Conservation (phyloP, 2,888 invertebrate species). For the Sphecodes monilicornis region DNA sequence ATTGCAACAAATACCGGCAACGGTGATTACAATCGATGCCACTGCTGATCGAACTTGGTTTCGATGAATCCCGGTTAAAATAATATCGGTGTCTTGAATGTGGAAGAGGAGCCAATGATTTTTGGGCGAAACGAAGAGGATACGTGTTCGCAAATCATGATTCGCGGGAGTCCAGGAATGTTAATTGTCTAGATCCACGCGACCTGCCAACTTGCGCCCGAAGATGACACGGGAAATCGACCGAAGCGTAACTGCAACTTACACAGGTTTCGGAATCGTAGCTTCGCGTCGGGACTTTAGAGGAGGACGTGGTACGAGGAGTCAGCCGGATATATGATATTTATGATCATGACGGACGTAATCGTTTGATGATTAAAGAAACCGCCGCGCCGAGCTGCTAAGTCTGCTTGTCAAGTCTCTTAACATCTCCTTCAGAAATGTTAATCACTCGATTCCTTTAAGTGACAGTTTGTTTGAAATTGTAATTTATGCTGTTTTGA, state of each 20-base stretch:
- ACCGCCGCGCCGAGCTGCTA: neutral
- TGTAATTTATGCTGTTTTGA: neutral
- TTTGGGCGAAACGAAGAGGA: neutral
- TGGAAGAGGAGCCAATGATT: constrained; percentile 37
- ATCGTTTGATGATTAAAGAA: constrained; percentile 9
- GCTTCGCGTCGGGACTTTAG: neutral
- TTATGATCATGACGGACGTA: neutral
- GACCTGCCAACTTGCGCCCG: constrained; percentile 56
- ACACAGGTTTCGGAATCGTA: neutral
- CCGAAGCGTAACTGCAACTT: neutral
- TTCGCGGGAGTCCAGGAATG: constrained; percentile 47
- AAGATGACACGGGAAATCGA: constrained; percentile 6
- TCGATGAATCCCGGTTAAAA: neutral
- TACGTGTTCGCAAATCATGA: constrained; percentile 27
- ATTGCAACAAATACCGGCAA: neutral
- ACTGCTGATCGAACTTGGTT: neutral
- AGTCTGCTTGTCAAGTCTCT: neutral
- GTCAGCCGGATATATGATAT: constrained; percentile 3
- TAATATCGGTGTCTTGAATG: neutral
- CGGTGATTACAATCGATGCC: neutral
- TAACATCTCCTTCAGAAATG: constrained; percentile 3
- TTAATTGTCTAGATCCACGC: constrained; percentile 48
- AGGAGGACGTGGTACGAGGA: neutral
- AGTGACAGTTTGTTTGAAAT: neutral
- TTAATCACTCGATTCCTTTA: neutral